phyloP scores from a whole-genome alignment of 2,797 vertebrate genomes.

The Sebastes flavidus region DNA sequence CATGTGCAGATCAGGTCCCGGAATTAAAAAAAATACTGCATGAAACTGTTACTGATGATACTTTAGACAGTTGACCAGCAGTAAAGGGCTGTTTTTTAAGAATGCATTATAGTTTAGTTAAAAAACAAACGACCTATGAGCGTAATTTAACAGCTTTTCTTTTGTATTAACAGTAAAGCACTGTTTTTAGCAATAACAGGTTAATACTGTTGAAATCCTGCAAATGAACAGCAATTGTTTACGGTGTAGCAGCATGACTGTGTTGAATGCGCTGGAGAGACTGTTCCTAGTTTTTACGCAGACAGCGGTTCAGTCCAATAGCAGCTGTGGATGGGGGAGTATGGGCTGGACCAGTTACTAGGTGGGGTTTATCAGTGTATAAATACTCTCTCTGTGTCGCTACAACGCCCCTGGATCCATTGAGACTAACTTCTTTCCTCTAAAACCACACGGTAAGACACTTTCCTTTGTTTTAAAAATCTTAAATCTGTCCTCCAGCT shows the following conservation, averaged over 20 bases:
- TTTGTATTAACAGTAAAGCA: no score
- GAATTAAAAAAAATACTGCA: no score
- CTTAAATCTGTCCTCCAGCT: neutral
- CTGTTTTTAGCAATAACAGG: no score
- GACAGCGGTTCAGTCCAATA: constrained; percentile 39
- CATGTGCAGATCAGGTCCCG: no score
- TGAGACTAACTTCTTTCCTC: constrained; percentile 13
- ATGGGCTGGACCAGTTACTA: constrained; percentile 60
- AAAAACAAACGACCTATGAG: no score
- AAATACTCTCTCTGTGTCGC: constrained; percentile 42
- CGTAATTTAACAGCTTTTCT: no score
- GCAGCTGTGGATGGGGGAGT: neutral
- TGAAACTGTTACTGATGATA: no score
- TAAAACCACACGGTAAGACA: constrained; percentile 57
- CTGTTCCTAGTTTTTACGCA: constrained; percentile 14
- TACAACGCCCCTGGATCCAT: constrained; percentile 36
- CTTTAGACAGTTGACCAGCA: no score
- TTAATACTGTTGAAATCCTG: no score
- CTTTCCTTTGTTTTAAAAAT: neutral
- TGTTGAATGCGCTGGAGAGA: neutral
- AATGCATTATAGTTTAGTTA: no score
- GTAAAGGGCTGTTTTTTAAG: no score
- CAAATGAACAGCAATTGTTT: no score
- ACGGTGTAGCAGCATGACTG: neutral
- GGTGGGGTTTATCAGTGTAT: constrained; percentile 75